Conservation (phyloP, 2,113 vertebrate species). For the Peucedramus taeniatus region DNA sequence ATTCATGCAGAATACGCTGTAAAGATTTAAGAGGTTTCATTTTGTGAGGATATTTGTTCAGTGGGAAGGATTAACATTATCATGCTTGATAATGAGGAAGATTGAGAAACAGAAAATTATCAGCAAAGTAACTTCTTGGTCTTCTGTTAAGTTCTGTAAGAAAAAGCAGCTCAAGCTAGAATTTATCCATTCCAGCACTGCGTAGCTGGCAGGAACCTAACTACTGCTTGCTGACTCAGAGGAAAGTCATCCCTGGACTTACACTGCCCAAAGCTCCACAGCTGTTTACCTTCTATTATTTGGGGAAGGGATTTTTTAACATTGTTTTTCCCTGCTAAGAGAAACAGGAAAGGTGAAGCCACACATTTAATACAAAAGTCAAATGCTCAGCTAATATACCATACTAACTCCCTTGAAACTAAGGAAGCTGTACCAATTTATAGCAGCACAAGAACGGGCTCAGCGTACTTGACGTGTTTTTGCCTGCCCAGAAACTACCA, state of each 20-base stretch:
- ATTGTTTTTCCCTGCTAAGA: background rate
- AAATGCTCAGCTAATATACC: background rate
- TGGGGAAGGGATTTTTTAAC: background rate
- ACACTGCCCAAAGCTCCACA: background rate
- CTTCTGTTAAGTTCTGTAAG: background rate
- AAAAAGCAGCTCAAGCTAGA: background rate
- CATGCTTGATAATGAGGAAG: background rate
- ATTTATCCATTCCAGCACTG: background rate
- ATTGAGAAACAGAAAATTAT: background rate
- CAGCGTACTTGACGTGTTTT: background rate
- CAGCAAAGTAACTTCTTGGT: background rate
- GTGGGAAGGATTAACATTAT: background rate
- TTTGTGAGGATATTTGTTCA: background rate
- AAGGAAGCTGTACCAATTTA: background rate
- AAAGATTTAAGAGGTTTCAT: background rate
- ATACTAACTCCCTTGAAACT: background rate
- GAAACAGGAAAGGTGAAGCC: background rate
- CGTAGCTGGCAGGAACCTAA: background rate
- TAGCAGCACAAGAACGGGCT: background rate
- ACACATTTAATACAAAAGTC: background rate
- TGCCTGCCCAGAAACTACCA: background rate
- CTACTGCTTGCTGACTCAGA: slow-evolving; percentile 19
- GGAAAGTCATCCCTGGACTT: slow-evolving; percentile 8
- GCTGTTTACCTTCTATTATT: background rate
- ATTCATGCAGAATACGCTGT: background rate